phyloP scores from a whole-genome alignment of 1,140 invertebrate genomes.

The Meloidogyne hapla region DNA sequence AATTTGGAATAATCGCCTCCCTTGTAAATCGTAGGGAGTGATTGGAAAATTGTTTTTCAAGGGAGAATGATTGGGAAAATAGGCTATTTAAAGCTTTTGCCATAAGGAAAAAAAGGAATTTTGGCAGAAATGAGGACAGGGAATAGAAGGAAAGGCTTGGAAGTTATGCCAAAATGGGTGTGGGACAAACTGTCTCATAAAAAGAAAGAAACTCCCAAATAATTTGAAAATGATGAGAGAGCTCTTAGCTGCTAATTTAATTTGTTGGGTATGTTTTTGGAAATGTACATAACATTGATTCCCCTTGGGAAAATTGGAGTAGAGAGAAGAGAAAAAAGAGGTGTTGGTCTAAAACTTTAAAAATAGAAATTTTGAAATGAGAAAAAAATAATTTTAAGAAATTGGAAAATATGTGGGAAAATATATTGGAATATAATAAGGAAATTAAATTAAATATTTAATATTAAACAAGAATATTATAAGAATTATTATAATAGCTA shows the following conservation, averaged over 20 bases:
- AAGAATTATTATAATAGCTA: too few species aligned
- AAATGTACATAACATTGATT: background rate
- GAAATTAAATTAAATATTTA: too few species aligned
- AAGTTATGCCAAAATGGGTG: background rate
- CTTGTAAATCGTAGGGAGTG: background rate
- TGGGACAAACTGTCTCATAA: background rate
- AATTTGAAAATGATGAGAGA: conserved; percentile 4
- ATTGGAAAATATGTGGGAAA: background rate
- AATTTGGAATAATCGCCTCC: background rate
- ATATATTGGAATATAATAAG: background rate
- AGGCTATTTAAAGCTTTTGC: background rate
- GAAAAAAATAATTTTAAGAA: background rate
- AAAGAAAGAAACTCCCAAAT: background rate
- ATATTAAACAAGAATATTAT: too few species aligned
- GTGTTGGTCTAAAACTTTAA: background rate
- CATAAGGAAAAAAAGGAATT: background rate
- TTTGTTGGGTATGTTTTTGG: background rate
- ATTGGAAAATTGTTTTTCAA: background rate
- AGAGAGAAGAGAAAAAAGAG: background rate
- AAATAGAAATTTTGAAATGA: background rate
- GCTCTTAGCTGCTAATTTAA: conserved; percentile 5
- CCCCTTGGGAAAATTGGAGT: background rate
- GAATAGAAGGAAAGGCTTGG: background rate
- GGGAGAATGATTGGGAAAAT: background rate
- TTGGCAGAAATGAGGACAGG: background rate